Evolutionary conservation across 2,113 vertebrate genomes (phyloP).

Genomic region (Pao palembangensis): DNA sequence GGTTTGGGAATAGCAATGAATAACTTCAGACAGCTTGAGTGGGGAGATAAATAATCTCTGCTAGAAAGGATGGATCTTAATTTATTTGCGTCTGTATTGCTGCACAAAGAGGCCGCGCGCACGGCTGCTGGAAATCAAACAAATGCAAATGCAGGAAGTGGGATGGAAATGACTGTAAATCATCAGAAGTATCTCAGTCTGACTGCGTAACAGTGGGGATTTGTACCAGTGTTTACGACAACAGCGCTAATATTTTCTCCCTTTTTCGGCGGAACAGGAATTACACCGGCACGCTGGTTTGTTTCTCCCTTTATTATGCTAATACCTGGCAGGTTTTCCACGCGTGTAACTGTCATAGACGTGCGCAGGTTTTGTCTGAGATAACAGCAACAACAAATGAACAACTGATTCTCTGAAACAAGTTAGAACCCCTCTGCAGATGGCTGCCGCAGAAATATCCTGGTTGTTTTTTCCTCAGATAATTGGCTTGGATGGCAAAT

Average conservation of each 20-base stretch:
- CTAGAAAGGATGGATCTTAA: slow-evolving; percentile 53
- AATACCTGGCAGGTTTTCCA: slow-evolving; percentile 19
- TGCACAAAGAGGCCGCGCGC: slow-evolving; percentile 43
- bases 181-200: slow-evolving; percentile 51
- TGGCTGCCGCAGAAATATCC: background rate
- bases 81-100: slow-evolving; percentile 62
- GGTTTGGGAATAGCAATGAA: slow-evolving; percentile 41
- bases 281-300: slow-evolving; percentile 22
- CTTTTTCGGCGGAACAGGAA: slow-evolving; percentile 41
- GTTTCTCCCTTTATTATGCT: slow-evolving; percentile 33
- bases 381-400: slow-evolving; percentile 6
- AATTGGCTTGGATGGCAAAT: slow-evolving; percentile 25
- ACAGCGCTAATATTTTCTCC: slow-evolving; percentile 41
- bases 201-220: slow-evolving; percentile 51
- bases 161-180: slow-evolving; percentile 53
- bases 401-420: background rate
- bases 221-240: slow-evolving; percentile 59
- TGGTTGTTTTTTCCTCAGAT: background rate
- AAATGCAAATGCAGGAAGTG: slow-evolving; percentile 58
- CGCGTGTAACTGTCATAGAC: slow-evolving; percentile 9
- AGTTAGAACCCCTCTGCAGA: background rate
- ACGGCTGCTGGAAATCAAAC: slow-evolving; percentile 59
- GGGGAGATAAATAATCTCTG: slow-evolving; percentile 55
- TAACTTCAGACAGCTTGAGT: slow-evolving; percentile 47
- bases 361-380: background rate